phyloP scores from a whole-genome alignment of 2,113 vertebrate genomes.

The Setophaga kirtlandii region DNA sequence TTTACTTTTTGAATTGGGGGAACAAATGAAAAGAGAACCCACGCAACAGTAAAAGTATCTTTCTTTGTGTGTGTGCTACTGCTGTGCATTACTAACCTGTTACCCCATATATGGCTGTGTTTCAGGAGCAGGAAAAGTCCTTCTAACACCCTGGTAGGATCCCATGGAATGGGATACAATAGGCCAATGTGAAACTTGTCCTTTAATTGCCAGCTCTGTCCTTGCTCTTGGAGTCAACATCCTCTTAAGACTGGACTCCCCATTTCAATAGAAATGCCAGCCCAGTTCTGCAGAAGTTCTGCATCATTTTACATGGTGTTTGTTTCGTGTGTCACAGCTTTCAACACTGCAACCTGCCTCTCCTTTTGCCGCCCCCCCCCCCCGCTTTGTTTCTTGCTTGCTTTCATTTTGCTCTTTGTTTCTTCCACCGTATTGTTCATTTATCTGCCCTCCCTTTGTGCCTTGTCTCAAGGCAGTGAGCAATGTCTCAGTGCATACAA shows the following conservation, averaged over 20 bases:
- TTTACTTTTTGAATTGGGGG: background rate
- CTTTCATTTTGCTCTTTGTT: slow-evolving; percentile 43
- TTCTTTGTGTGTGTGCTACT: background rate
- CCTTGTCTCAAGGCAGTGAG: slow-evolving; percentile 32
- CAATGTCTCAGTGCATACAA: background rate
- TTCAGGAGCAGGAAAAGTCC: background rate
- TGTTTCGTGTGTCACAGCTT: slow-evolving; percentile 9
- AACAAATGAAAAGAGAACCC: background rate
- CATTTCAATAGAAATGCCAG: background rate
- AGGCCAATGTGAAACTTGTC: background rate
- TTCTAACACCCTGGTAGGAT: background rate
- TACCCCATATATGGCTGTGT: background rate
- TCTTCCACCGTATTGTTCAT: slow-evolving; percentile 42
- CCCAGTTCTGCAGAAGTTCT: slow-evolving; percentile 1
- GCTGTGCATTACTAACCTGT: background rate
- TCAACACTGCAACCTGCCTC: background rate
- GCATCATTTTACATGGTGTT: background rate
- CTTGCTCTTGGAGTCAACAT: background rate
- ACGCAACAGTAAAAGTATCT: background rate
- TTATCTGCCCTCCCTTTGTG: slow-evolving; percentile 40
- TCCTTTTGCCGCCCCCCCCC: background rate
- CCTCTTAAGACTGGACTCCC: background rate
- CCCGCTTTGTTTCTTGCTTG: background rate
- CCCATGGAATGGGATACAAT: background rate
- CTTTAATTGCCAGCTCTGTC: background rate